Percentiles rank a stretch among this genome's conserved stretches.
phyloP scores from a whole-genome alignment of 1,140 invertebrate genomes.

The Pantala flavescens region DNA sequence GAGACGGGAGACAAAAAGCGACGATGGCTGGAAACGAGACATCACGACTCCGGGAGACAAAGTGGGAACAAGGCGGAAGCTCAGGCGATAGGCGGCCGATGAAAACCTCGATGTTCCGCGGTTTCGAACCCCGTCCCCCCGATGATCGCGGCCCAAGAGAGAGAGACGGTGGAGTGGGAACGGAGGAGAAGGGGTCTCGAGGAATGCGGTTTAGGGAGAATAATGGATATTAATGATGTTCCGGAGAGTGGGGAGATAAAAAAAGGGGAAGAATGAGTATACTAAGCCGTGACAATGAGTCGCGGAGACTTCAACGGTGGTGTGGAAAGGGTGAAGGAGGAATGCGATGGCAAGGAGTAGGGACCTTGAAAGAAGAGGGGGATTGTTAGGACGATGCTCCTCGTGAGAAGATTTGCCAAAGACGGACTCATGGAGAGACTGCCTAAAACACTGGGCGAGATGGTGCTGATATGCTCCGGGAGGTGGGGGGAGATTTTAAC shows the following conservation, averaged over 20 bases:
- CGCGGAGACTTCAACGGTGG: constrained; percentile 1
- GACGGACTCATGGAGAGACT: background rate
- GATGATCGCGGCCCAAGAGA: background rate
- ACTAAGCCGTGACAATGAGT: constrained; percentile 22
- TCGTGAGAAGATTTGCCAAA: constrained; percentile 9
- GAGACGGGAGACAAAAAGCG: no score
- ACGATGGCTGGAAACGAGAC: no score
- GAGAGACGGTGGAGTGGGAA: background rate
- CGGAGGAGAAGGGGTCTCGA: constrained; percentile 21
- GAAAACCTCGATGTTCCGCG: no score
- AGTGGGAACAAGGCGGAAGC: no score
- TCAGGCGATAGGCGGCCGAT: no score
- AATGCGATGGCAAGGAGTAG: background rate
- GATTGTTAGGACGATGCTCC: constrained; percentile 7
- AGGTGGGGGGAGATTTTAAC: no score
- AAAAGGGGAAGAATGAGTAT: constrained; percentile 33
- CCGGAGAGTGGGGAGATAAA: background rate
- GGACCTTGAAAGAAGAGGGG: background rate
- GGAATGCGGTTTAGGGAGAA: constrained; percentile 22
- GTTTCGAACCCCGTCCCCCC: no score
- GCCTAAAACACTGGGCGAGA: background rate
- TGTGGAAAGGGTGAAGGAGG: background rate
- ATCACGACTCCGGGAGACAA: no score
- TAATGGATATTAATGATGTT: constrained; percentile 8
- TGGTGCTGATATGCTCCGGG: background rate